A percentile compares a stretch with the other conserved stretches of the same genome.
phyloP scores from a whole-genome alignment of 1,140 invertebrate genomes.

The Lepidurus arcticus region DNA sequence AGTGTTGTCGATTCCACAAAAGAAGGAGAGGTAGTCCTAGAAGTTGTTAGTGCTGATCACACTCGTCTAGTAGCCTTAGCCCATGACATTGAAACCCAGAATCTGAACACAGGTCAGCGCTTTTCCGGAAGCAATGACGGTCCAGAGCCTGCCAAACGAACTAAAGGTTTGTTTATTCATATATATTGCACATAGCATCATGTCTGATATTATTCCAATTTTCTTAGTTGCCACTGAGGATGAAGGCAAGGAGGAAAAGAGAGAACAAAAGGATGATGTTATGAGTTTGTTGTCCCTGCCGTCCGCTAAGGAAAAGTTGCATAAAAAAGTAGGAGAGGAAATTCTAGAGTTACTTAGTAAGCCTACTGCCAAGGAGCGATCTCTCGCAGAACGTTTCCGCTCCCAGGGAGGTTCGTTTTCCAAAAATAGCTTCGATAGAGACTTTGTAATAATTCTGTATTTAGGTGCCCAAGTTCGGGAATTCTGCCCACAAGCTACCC shows the following conservation, averaged over 20 bases:
- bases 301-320: conserved; percentile 89
- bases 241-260: conserved; percentile 43
- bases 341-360: conserved; percentile 89
- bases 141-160: neutral
- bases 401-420: conserved; percentile 72
- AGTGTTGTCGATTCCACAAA: conserved; percentile 25
- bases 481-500: conserved; percentile 92
- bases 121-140: neutral
- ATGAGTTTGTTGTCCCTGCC: conserved; percentile 84
- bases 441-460: conserved; percentile 24
- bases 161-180: neutral
- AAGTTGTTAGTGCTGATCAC: conserved; percentile 28
- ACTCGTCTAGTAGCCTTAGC: conserved; percentile 30
- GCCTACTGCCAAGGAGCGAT: conserved; percentile 91
- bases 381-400: conserved; percentile 85
- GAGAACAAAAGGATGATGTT: conserved; percentile 55
- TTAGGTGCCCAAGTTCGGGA: conserved; percentile 76
- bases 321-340: conserved; percentile 91
- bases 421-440: neutral
- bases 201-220: neutral
- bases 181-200: neutral
- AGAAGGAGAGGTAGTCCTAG: conserved; percentile 22
- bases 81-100: conserved; percentile 17
- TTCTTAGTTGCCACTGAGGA: conserved; percentile 6
- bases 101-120: neutral